Percentiles rank a stretch among this genome's conserved stretches.
These are phyloP conservation scores for Sturnira hondurensis DNA, from an alignment of 2,113 vertebrate species.

Conservation along the genomic window DNA sequence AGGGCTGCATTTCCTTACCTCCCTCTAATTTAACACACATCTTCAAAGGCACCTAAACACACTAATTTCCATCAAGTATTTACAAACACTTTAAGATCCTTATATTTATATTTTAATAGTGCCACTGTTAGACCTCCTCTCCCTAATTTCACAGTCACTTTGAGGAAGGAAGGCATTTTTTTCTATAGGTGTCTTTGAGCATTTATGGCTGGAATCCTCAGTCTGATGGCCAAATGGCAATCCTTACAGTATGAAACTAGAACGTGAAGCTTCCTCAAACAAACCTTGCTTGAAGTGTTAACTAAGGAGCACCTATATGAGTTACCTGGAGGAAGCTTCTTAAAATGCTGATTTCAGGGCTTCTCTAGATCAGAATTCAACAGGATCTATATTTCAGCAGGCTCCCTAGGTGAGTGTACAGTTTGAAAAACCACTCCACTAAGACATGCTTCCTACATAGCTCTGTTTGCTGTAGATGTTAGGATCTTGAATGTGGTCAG, in stretches of 20 bases:
- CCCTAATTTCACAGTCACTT: not conserved
- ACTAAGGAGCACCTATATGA: not conserved
- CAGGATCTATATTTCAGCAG: not conserved
- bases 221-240: not conserved
- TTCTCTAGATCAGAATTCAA: not conserved
- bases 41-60: not conserved
- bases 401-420: not conserved
- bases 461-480: not conserved
- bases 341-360: not conserved
- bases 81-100: conserved; percentile 20
- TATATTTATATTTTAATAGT: conserved; percentile 22
- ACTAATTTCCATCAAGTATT: conserved; percentile 13
- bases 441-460: not conserved
- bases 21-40: not conserved
- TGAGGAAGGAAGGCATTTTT: not conserved
- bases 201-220: not conserved
- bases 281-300: conserved; percentile 3
- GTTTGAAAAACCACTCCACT: not conserved
- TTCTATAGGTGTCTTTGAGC: not conserved
- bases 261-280: not conserved
- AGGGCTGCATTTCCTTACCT: not conserved
- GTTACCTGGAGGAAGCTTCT: not conserved
- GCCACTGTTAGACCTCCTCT: not conserved
- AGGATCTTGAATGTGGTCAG: not conserved
- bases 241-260: not conserved